Evolutionary conservation across 2,797 vertebrate species (phyloP), one percentile per base, ranked within the genome.

Genomic region (Poecile montanus): DNA sequence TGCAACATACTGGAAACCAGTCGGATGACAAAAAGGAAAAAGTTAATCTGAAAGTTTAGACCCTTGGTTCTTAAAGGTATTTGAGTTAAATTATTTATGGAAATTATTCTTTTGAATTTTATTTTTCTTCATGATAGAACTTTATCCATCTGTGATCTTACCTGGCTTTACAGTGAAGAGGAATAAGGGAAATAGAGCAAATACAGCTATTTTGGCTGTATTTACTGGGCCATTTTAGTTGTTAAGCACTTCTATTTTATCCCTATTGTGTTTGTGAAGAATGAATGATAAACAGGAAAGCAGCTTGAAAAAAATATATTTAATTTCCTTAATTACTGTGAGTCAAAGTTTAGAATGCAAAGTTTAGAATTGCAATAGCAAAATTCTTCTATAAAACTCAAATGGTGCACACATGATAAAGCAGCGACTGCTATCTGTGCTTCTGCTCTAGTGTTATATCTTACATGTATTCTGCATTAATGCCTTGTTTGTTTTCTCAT

Each of bases 391-490:
- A 4, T 44, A 19, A 72, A 36, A 51, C 29, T 53, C 21, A 7
- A 14, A 15, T 40, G 25, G 29, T 4, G 11, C n/a, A 44, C 7
- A 16, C 2, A 2, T 0, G 11, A 21, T 42, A 14, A 47, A 71
- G 42, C 11, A 75, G 36, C 12, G 40, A 32, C 13, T 47, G 65
- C 29, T 42, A 67, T 29, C 19, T 84, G 14, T 47, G 21, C 12
- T 5, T 27, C 1, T 30, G 23, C 23, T 54, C 27, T 32, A 10
- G 47, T n/a, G 26, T 51, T 56, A 9, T 29, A 36, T 27, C 45
- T 71, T 27, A 7, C 0, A 1, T 11, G 6, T 56, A 5, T 27
- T 67, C 22, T 58, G 20, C 20, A 27, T 47, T 53, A 66, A 8
- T 53, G 22, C 18, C 23, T 54, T 16, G 2, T 45, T 65, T 60